Percentiles rank a stretch among this genome's conserved stretches.
Evolutionary conservation across 2,888 invertebrate species (phyloP).

Genomic region (Gonocerus acuteangulatus): DNA sequence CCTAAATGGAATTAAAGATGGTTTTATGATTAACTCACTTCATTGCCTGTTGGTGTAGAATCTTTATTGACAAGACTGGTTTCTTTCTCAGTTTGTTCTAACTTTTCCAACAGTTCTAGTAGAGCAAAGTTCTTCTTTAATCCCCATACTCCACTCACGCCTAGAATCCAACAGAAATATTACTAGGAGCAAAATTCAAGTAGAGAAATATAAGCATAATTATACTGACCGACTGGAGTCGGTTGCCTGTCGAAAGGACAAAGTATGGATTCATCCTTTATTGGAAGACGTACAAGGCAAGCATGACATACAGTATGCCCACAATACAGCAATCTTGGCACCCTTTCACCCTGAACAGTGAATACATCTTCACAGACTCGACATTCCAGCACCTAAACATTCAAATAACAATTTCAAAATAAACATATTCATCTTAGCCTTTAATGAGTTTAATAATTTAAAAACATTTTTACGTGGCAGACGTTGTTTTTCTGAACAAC

Average conservation of each 20-base stretch:
- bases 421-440: neutral
- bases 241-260: constrained; percentile 54
- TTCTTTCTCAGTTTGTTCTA: constrained; percentile 43
- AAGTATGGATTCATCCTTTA: constrained; percentile 44
- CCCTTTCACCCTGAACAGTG: constrained; percentile 49
- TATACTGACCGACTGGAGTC: constrained; percentile 45
- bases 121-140: constrained; percentile 54
- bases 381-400: constrained; percentile 47
- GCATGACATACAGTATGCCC: constrained; percentile 53
- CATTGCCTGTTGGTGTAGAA: constrained; percentile 16
- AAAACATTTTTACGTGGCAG: neutral
- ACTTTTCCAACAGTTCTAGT: constrained; percentile 49
- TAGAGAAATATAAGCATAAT: neutral
- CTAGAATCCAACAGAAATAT: constrained; percentile 35
- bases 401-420: neutral
- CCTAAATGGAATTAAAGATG: no score
- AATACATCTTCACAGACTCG: constrained; percentile 52
- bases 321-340: constrained; percentile 49
- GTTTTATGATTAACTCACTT: no score
- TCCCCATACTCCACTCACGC: constrained; percentile 46
- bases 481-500: neutral
- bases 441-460: neutral
- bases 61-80: constrained; percentile 11
- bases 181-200: neutral
- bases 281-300: constrained; percentile 47